A percentile compares a stretch with the other conserved stretches of the same genome.
Evolutionary conservation across 1,140 invertebrate species (phyloP).

Genomic region (Dreissena polymorpha): DNA sequence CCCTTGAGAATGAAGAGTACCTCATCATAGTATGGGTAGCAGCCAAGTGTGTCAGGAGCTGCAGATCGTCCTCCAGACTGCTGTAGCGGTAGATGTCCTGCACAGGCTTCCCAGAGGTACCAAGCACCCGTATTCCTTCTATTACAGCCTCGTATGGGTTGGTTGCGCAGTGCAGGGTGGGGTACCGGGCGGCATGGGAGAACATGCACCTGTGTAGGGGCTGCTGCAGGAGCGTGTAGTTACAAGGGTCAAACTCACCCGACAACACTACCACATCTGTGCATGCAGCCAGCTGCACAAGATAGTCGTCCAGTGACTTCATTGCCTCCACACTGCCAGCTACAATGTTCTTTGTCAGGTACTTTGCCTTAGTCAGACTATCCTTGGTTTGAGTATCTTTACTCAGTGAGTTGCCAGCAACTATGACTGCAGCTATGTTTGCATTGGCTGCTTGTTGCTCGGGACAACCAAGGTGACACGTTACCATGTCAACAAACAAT

Average conservation of each 20-base stretch:
- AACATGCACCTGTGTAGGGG: conserved; percentile 93
- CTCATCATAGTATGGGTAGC: conserved; percentile 90
- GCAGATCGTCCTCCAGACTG: conserved; percentile 85
- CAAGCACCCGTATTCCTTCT: conserved; percentile 81
- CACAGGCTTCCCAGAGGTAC: conserved; percentile 92
- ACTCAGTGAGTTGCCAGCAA: conserved; percentile 87
- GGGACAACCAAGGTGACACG: conserved; percentile 82
- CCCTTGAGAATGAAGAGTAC: conserved; percentile 94
- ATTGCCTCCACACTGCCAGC: conserved; percentile 83
- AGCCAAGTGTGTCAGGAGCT: conserved; percentile 95
- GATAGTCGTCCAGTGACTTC: conserved; percentile 84
- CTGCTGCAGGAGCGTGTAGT: conserved; percentile 93
- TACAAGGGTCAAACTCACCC: conserved; percentile 90
- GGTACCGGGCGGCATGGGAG: conserved; percentile 82
- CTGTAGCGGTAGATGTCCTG: conserved; percentile 88
- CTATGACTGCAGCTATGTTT: conserved; percentile 87
- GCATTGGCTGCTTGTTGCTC: conserved; percentile 84
- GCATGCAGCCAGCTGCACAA: conserved; percentile 82
- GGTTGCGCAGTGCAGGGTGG: conserved; percentile 88
- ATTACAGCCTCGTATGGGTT: conserved; percentile 90
- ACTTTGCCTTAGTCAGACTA: conserved; percentile 78
- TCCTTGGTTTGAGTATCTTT: conserved; percentile 76
- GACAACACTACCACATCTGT: conserved; percentile 92
- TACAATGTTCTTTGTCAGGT: conserved; percentile 79
- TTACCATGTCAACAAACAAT: conserved; percentile 89